phyloP scores from a whole-genome alignment of 2,113 vertebrate species.

The Nibea albiflora region DNA sequence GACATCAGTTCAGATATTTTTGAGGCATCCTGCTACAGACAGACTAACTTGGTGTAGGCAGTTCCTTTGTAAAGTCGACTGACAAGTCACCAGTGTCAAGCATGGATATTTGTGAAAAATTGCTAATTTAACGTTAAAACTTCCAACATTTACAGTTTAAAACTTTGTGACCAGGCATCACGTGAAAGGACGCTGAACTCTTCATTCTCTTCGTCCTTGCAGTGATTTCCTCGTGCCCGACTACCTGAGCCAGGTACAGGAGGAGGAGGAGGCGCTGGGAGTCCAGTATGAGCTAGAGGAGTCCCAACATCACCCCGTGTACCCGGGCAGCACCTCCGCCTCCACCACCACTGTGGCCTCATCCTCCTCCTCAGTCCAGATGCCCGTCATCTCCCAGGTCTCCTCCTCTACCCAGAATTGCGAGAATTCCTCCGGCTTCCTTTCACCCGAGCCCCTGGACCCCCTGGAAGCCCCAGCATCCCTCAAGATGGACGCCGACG shows the following conservation, averaged over 20 bases:
- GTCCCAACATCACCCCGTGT: constrained; percentile 88
- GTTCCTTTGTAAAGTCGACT: too few species aligned
- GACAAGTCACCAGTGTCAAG: too few species aligned
- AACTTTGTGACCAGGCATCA: not conserved
- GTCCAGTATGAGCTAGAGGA: constrained; percentile 94
- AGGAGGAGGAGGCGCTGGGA: constrained; percentile 92
- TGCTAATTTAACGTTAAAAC: not conserved
- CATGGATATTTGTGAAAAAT: not conserved
- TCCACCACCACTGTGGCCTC: constrained; percentile 86
- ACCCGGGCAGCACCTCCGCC: constrained; percentile 85
- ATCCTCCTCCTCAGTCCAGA: constrained; percentile 82
- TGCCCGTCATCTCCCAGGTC: constrained; percentile 90
- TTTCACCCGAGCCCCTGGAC: constrained; percentile 84
- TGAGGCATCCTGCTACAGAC: not conserved
- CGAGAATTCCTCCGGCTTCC: constrained; percentile 89
- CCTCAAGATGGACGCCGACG: constrained; percentile 79
- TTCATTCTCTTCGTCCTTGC: constrained; percentile 45
- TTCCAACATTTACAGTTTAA: not conserved
- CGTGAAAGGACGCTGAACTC: not conserved
- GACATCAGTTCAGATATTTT: not conserved
- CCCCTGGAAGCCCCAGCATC: constrained; percentile 89
- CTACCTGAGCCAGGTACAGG: constrained; percentile 98
- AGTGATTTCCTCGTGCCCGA: constrained; percentile 99
- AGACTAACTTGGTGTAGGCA: not conserved
- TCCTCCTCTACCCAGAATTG: constrained; percentile 98